A percentile compares a stretch with the other conserved stretches of the same genome.
Evolutionary conservation across 1,140 invertebrate genomes (phyloP).

Genomic region (Parasteatoda tepidariorum): DNA sequence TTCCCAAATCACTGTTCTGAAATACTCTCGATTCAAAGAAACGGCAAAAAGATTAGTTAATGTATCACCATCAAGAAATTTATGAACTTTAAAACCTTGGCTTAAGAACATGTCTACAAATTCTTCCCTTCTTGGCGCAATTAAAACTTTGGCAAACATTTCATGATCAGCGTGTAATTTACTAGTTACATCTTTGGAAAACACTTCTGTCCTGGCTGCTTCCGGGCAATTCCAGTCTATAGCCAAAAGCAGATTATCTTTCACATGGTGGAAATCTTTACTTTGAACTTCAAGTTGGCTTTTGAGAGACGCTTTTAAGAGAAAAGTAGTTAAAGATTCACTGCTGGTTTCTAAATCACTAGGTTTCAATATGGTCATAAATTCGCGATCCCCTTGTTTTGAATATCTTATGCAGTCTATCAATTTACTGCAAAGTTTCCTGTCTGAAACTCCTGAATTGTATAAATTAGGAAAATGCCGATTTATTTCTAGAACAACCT

Average conservation of each 20-base stretch:
- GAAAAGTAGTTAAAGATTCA: background rate
- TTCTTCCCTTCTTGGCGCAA: slow-evolving; percentile 67
- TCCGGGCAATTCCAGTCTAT: slow-evolving; percentile 32
- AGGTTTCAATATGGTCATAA: background rate
- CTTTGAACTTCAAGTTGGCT: background rate
- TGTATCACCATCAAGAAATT: slow-evolving; percentile 65
- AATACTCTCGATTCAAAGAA: slow-evolving; percentile 68
- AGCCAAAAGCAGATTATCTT: slow-evolving; percentile 9
- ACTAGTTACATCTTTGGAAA: slow-evolving; percentile 42
- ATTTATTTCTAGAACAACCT: slow-evolving; percentile 66
- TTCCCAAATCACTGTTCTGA: slow-evolving; percentile 66
- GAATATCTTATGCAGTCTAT: slow-evolving; percentile 1
- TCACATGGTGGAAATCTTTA: background rate
- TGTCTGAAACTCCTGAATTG: background rate
- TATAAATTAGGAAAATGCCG: slow-evolving; percentile 63
- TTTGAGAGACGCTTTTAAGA: slow-evolving; percentile 1
- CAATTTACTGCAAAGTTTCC: background rate
- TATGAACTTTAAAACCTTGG: slow-evolving; percentile 67
- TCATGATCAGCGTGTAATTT: slow-evolving; percentile 67
- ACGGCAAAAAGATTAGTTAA: slow-evolving; percentile 67
- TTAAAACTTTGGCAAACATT: slow-evolving; percentile 67
- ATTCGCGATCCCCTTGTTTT: background rate
- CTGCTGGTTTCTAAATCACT: background rate
- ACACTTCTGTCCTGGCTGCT: background rate
- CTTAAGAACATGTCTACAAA: slow-evolving; percentile 69